These are phyloP conservation scores for Cyclophora albipunctata DNA, from an alignment of 2,888 invertebrate genomes.

Conservation along the genomic window DNA sequence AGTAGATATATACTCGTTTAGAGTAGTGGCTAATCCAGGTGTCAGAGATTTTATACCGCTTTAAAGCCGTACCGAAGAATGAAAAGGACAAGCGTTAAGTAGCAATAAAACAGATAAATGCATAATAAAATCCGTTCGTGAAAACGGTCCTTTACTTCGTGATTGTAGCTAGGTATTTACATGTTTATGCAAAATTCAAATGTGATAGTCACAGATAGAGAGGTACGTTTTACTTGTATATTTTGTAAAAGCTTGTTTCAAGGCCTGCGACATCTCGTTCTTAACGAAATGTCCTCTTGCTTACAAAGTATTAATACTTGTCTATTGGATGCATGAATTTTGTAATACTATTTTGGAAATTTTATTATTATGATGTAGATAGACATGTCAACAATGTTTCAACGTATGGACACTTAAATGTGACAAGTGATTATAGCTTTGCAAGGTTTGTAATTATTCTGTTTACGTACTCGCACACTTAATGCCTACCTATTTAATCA, in stretches of 20 bases:
- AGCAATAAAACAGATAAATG: no score
- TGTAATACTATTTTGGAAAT: slow-evolving; percentile 33
- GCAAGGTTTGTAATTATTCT: no score
- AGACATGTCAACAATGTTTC: no score
- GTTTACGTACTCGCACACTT: no score
- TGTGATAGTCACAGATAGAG: slow-evolving; percentile 34
- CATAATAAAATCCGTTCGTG: not conserved
- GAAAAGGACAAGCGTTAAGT: no score
- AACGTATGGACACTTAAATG: no score
- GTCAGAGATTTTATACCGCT: no score
- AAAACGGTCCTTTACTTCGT: slow-evolving; percentile 5
- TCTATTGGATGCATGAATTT: slow-evolving; percentile 33
- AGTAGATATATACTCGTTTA: no score
- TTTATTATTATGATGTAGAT: slow-evolving; percentile 17
- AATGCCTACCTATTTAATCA: no score
- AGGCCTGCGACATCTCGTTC: slow-evolving; percentile 61
- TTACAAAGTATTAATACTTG: slow-evolving; percentile 54
- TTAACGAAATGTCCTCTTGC: slow-evolving; percentile 54
- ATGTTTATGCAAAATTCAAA: slow-evolving; percentile 38
- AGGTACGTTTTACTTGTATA: slow-evolving; percentile 34
- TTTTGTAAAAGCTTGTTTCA: slow-evolving; percentile 52
- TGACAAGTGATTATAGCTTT: no score
- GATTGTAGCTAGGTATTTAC: slow-evolving; percentile 15
- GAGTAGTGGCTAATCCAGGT: no score
- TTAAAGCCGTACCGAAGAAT: no score